Percentiles rank a stretch among this genome's conserved stretches.
These are phyloP conservation scores for Pontoporia blainvillei DNA, from an alignment of 2,113 vertebrate genomes.

Conservation along the genomic window DNA sequence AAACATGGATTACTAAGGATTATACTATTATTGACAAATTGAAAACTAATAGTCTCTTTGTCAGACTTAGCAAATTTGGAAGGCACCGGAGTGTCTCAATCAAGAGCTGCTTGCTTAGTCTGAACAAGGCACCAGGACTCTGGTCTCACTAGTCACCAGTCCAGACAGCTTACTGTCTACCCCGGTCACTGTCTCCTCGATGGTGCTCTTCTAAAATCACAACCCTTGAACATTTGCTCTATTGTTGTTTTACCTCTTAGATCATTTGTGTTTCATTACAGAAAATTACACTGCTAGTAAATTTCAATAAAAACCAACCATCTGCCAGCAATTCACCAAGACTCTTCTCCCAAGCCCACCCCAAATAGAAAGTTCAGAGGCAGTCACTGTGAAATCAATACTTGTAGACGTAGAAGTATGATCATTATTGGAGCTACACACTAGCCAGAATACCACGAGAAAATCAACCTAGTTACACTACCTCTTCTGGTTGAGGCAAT, in stretches of 20 bases:
- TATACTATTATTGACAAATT: neutral
- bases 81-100: neutral
- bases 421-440: neutral
- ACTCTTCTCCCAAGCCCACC: neutral
- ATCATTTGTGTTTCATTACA: slow-evolving; percentile 33
- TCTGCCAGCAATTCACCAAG: slow-evolving; percentile 5
- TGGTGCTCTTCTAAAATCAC: neutral
- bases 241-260: slow-evolving; percentile 17
- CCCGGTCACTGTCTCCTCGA: neutral
- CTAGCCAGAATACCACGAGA: neutral
- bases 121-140: neutral
- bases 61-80: neutral
- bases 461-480: neutral
- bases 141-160: neutral
- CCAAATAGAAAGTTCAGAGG: slow-evolving; percentile 8
- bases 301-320: slow-evolving; percentile 35
- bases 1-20: neutral
- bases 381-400: neutral
- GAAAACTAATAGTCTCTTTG: neutral
- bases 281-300: slow-evolving; percentile 12
- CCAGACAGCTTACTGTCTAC: neutral
- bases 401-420: neutral
- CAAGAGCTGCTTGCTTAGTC: neutral
- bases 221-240: neutral
- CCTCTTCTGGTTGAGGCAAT: neutral